Percentiles rank a stretch among this genome's conserved stretches.
These are phyloP conservation scores for Drosophila siamana DNA, from an alignment of 2,888 invertebrate species.

Conservation along the genomic window DNA sequence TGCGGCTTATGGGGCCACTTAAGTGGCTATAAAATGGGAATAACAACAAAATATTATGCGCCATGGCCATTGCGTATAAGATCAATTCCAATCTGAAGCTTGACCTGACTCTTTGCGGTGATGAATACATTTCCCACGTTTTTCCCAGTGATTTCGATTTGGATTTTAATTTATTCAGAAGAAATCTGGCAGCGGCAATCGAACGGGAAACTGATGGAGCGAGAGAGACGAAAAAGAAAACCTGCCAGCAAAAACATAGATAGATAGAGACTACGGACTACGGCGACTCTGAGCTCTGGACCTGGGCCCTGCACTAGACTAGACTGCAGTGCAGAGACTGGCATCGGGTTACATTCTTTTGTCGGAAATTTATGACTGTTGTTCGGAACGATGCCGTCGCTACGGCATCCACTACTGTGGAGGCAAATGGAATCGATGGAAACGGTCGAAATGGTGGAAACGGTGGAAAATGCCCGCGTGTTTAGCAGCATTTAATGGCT, in stretches of 20 bases:
- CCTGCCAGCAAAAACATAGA: conserved; percentile 41
- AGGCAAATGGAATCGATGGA: conserved; percentile 50
- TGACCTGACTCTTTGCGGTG: conserved; percentile 30
- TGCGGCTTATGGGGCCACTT: conserved; percentile 49
- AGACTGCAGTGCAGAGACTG: too few species aligned
- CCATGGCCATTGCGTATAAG: conserved; percentile 38
- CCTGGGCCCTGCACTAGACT: conserved; percentile 15
- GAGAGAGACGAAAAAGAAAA: conserved; percentile 39
- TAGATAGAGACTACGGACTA: conserved; percentile 29
- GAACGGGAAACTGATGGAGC: conserved; percentile 72
- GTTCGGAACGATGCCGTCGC: conserved; percentile 37
- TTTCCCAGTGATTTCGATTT: conserved; percentile 50
- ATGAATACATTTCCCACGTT: conserved; percentile 81
- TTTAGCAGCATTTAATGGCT: conserved; percentile 83
- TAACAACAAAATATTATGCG: conserved; percentile 62
- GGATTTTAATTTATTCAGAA: conserved; percentile 80
- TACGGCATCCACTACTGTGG: conserved; percentile 53
- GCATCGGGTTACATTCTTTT: conserved; percentile 78
- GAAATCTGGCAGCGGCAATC: conserved; percentile 74
- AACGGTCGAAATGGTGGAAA: conserved; percentile 60
- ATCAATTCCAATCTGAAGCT: conserved; percentile 26
- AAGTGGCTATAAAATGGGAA: conserved; percentile 72
- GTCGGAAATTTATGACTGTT: conserved; percentile 74
- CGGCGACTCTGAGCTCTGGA: background rate
- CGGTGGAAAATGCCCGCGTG: conserved; percentile 80